Evolutionary conservation across 2,888 invertebrate genomes (phyloP).

Genomic region (Clusia tigrina): DNA sequence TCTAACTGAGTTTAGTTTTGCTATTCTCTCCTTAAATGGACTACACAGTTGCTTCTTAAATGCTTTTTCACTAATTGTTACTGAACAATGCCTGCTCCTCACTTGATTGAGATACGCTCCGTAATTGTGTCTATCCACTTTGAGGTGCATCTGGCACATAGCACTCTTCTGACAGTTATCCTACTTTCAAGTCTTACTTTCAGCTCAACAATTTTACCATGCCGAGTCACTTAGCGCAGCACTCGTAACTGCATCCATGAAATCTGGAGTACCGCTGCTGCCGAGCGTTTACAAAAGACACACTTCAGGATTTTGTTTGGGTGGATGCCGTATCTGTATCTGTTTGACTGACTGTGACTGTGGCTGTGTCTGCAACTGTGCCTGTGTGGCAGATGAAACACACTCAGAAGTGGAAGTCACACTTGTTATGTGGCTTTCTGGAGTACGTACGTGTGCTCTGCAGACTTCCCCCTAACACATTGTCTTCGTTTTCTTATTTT

Average conservation of each 20-base stretch:
- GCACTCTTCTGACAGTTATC: neutral
- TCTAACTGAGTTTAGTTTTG: too few relatives aligned
- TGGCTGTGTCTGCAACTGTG: too few relatives aligned
- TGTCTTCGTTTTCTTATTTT: neutral
- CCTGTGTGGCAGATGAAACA: neutral
- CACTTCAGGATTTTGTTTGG: neutral
- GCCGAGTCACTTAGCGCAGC: neutral
- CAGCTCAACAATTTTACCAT: too few relatives aligned
- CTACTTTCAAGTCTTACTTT: neutral
- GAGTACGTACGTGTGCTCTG: neutral
- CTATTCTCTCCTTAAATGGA: too few relatives aligned
- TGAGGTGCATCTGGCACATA: neutral
- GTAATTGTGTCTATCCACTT: neutral
- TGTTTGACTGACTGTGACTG: too few relatives aligned
- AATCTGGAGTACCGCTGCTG: slow-evolving; percentile 4
- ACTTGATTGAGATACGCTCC: too few relatives aligned
- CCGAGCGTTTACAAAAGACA: slow-evolving; percentile 3
- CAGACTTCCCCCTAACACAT: neutral
- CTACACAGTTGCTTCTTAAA: too few relatives aligned
- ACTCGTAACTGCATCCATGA: neutral
- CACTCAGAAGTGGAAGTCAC: slow-evolving; percentile 13
- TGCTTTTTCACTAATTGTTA: too few relatives aligned
- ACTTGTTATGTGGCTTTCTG: slow-evolving; percentile 9
- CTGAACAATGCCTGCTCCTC: too few relatives aligned
- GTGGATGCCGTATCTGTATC: too few relatives aligned